phyloP scores from a whole-genome alignment of 1,140 invertebrate species.

The Archegozetes longisetosus region DNA sequence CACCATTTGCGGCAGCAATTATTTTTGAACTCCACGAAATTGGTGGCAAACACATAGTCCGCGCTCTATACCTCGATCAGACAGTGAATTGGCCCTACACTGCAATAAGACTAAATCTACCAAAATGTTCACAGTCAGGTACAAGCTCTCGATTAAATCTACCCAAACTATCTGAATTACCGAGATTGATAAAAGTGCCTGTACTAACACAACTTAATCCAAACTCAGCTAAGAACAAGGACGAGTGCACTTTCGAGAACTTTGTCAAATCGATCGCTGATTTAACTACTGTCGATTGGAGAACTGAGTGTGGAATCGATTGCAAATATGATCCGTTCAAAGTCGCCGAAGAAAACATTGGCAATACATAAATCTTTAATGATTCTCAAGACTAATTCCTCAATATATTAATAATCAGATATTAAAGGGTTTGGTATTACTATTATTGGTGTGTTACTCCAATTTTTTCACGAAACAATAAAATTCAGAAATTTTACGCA shows the following conservation, averaged over 20 bases:
- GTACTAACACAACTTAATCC: too few species aligned
- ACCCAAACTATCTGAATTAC: too few species aligned
- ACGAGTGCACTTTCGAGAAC: neutral
- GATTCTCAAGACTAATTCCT: too few species aligned
- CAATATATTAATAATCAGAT: too few species aligned
- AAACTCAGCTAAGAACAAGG: too few species aligned
- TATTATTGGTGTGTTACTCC: too few species aligned
- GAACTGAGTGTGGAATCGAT: neutral
- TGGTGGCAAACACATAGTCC: neutral
- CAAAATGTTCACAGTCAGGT: neutral
- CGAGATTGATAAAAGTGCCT: too few species aligned
- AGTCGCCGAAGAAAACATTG: neutral
- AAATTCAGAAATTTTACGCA: too few species aligned
- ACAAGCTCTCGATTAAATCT: too few species aligned
- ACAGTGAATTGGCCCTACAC: neutral
- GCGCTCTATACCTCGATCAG: neutral
- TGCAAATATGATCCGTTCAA: neutral
- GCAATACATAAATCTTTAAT: neutral
- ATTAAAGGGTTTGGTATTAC: too few species aligned
- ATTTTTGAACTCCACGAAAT: conserved; percentile 1
- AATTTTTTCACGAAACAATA: too few species aligned
- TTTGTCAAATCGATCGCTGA: neutral
- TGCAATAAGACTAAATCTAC: neutral
- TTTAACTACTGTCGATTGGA: neutral
- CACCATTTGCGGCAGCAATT: conserved; percentile 2